Evolutionary conservation across 1,140 invertebrate species (phyloP), one percentile per base, ranked within the genome.

Genomic region (Lepidotrigona ventralis): DNA sequence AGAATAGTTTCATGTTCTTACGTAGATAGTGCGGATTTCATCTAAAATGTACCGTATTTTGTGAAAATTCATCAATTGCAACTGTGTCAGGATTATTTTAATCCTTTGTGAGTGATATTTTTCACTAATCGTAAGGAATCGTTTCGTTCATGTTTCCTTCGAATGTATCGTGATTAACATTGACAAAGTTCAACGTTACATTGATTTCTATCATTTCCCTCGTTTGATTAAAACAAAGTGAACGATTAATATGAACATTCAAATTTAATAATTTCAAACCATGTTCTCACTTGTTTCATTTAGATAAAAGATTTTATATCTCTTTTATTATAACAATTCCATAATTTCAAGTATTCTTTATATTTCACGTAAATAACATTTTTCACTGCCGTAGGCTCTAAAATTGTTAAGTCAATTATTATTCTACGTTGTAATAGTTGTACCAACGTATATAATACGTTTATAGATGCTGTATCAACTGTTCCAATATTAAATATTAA

Each of bases 1-100:
- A 56, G 75, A 21, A 26, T 17, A 83, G 75, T 78, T 78, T 19
- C 23, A n/a, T 5, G 46, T 70, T 46, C 12, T 39, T 39, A 51
- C 23, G 17, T 46, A 26, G 19, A 46, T n/a, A 63, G 11, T 53
- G 12, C 21, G 8, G 54, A 60, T 83, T 53, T 5, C 2, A 74
- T 23, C 2, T 54, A 56, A 33, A 39, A 60, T 78, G 46, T 53
- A 29, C 6, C 21, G n/a, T 54, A 53, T 70, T 77, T 33, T 19
- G 8, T 78, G 56, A 83, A 53, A 71, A 39, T 78, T 63, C 0
- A 11, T 15, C 26, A 5, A 51, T 21, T 58, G n/a, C 21, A 68
- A 56, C 8, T n/a, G 33, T 51, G 64, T 51, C 8, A 33, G 15
- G 2, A 33, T 23, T 23, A 6, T 39, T 21, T 53, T 19, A 19